phyloP scores from a whole-genome alignment of 2,888 invertebrate species.

The Cistogaster globosa region DNA sequence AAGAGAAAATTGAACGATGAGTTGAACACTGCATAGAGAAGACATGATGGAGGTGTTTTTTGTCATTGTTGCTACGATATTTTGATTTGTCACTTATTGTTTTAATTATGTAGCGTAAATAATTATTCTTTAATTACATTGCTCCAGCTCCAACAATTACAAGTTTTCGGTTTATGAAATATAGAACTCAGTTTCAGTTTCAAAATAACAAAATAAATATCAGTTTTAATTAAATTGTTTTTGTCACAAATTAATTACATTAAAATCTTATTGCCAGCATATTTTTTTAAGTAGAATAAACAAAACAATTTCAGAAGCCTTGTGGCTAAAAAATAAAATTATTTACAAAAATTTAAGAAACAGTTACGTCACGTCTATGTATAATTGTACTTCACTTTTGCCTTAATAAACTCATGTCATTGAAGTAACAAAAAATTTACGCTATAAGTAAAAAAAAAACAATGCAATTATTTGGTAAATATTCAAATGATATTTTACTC shows the following conservation, averaged over 20 bases:
- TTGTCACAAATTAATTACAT: slow-evolving; percentile 21
- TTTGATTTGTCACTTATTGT: slow-evolving; percentile 74
- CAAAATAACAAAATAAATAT: slow-evolving; percentile 38
- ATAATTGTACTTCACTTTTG: no score
- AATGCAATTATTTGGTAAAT: not conserved
- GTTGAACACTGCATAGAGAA: not conserved
- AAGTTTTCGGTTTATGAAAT: slow-evolving; percentile 64
- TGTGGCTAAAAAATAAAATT: not conserved
- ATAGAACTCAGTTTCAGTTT: slow-evolving; percentile 71
- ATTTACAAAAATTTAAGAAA: not conserved
- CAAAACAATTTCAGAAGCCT: not conserved
- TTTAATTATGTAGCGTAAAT: slow-evolving; percentile 80
- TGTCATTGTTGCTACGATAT: slow-evolving; percentile 25
- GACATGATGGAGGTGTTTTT: slow-evolving; percentile 31
- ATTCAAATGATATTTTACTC: slow-evolving; percentile 9
- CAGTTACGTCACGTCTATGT: not conserved
- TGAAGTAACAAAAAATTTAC: slow-evolving; percentile 6
- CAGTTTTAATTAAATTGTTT: slow-evolving; percentile 56
- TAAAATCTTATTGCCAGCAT: slow-evolving; percentile 42
- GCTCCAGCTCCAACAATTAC: not conserved
- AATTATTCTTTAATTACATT: slow-evolving; percentile 72
- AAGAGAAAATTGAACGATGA: slow-evolving; percentile 25
- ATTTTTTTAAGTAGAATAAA: slow-evolving; percentile 9
- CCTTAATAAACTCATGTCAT: not conserved
- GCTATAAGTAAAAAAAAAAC: not conserved